Base-by-base conservation (phyloP, 2,797 vertebrate genomes). In the Halcyon badia region DNA sequence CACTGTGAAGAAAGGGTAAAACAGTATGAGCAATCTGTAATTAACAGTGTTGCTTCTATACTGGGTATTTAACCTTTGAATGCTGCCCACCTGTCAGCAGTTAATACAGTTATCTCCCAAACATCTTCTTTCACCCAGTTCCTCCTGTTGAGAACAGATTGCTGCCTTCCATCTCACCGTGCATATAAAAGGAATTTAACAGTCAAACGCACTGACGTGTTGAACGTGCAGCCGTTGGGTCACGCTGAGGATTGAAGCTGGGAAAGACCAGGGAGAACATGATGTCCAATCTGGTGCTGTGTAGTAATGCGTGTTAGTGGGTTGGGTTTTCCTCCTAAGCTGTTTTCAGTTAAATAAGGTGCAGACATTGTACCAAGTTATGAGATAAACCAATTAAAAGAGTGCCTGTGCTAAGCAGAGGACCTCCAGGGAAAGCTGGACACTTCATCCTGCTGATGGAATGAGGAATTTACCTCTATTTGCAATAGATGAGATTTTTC, bases 271-370 rank as follows among this genome's bases (percentile, higher is more conserved):
- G 9, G 9, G 44, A 62, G 52, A 75, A 31, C 46, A 28, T 1
- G 0, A 13, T 52, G 42, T 62, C 68, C 4, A 46, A 42, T 26
- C 41, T 81, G 66, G 25, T 42, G 25, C 56, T 71, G 3, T 41
- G 11, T n/a, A 49, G 22, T 71, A 25, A 22, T 26, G 18, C 57
- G 13, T 25, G 42, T 19, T 35, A 48, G 30, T 41, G 49, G 56
- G 2, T 42, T 68, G 57, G 9, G 0, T 19, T 51, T 83, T 87
- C 44, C 42, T 7, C 18, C 37, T 42, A 28, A 78, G 22, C 31
- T 49, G 49, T 83, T 88, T 88, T 46, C 49, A 51, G 22, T 91
- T 61, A 65, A 69, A 28, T 24, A 48, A 37, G 79, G 76, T 81
- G 35, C 28, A 73, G 37, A 4, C 2, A 2, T 41, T 73, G 31